phyloP scores from a whole-genome alignment of 2,888 invertebrate species.

The Gari tellinella region DNA sequence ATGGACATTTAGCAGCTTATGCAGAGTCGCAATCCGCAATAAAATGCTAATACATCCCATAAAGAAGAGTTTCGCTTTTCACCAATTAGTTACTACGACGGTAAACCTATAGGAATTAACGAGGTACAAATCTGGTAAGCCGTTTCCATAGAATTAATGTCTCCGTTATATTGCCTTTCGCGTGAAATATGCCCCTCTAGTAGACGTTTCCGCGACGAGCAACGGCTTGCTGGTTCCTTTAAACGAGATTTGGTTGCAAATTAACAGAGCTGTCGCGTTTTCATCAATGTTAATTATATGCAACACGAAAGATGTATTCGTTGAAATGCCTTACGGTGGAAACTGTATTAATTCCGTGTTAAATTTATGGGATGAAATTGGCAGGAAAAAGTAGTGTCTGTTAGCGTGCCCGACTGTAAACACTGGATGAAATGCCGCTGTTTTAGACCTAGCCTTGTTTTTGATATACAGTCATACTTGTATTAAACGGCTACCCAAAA shows the following conservation, averaged over 20 bases:
- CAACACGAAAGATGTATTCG: too few species aligned
- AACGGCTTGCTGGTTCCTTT: conserved; percentile 25
- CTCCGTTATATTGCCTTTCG: conserved; percentile 35
- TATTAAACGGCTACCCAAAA: too few species aligned
- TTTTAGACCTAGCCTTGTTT: too few species aligned
- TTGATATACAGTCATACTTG: too few species aligned
- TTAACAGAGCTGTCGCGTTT: conserved; percentile 42
- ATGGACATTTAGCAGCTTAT: conserved; percentile 54
- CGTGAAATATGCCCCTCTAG: conserved; percentile 28
- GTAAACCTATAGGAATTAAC: conserved; percentile 43
- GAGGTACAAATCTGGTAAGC: conserved; percentile 39
- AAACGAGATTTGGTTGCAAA: conserved; percentile 38
- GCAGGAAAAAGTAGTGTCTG: too few species aligned
- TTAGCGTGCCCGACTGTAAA: too few species aligned
- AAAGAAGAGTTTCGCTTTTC: conserved; percentile 47
- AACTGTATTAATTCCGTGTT: too few species aligned
- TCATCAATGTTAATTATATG: conserved; percentile 3
- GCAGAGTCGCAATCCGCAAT: conserved; percentile 38
- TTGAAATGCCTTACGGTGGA: too few species aligned
- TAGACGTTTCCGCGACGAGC: conserved; percentile 25
- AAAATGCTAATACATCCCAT: conserved; percentile 56
- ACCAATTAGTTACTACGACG: conserved; percentile 43
- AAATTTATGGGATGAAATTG: too few species aligned
- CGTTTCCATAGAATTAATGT: conserved; percentile 48
- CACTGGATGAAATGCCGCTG: too few species aligned